Evolutionary conservation across 2,888 invertebrate species (phyloP).

Genomic region (Drosophila robusta): DNA sequence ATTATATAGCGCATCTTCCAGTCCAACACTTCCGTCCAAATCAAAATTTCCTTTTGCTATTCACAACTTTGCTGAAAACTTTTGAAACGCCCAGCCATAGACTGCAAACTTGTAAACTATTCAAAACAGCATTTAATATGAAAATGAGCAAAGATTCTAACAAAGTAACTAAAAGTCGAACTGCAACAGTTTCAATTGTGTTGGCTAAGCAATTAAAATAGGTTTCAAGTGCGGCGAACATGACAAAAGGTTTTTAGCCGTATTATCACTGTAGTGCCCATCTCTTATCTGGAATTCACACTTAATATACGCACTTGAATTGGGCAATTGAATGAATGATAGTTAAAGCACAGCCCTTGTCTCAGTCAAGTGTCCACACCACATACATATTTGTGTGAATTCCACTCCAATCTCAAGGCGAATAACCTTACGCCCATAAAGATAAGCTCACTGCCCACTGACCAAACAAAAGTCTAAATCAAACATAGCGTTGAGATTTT

Average conservation of each 20-base stretch:
- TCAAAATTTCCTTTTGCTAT: background rate
- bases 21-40: background rate
- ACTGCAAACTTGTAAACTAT: conserved; percentile 15
- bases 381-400: background rate
- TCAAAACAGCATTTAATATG: conserved; percentile 14
- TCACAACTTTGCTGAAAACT: conserved; percentile 13
- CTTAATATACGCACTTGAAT: conserved; percentile 5
- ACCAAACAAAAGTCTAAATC: conserved; percentile 12
- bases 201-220: background rate
- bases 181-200: background rate
- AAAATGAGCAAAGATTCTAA: conserved; percentile 5
- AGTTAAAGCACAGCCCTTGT: conserved; percentile 20
- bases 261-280: background rate
- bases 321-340: conserved; percentile 6
- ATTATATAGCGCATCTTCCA: background rate
- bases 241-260: background rate
- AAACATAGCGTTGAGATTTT: conserved; percentile 12
- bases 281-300: conserved; percentile 13
- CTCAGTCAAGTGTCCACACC: conserved; percentile 18
- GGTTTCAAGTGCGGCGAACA: background rate
- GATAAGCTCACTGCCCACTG: conserved; percentile 27
- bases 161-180: background rate
- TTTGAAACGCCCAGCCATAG: background rate
- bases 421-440: conserved; percentile 28
- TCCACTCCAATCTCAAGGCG: conserved; percentile 32